Conservation (phyloP, 2,113 vertebrate species). For the Corythaeola cristata region DNA sequence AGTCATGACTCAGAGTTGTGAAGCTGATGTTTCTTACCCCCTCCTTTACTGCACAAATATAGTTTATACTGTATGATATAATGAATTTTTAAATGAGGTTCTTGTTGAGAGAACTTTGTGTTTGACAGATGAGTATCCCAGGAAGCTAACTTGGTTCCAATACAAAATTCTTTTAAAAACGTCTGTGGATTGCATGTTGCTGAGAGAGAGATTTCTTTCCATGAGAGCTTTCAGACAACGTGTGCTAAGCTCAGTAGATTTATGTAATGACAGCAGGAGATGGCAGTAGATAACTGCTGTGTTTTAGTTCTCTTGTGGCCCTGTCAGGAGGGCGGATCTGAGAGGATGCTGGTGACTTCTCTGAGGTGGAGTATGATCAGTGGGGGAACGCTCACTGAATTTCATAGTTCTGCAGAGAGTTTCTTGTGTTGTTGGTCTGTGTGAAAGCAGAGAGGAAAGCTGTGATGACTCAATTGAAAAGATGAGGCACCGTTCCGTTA, state of each 20-base stretch:
- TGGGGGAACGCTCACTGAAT: background rate
- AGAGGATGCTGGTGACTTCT: background rate
- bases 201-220: background rate
- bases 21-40: background rate
- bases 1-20: background rate
- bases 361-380: background rate
- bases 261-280: background rate
- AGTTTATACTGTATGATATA: rapidly evolving
- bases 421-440: background rate
- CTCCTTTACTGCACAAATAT: rapidly evolving
- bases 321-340: rapidly evolving
- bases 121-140: background rate
- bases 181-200: background rate
- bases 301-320: background rate
- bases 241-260: background rate
- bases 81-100: background rate
- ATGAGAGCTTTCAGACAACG: background rate
- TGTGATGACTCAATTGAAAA: background rate
- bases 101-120: background rate
- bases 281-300: background rate
- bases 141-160: background rate
- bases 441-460: background rate
- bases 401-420: background rate
- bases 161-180: background rate
- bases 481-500: rapidly evolving